phyloP scores from a whole-genome alignment of 2,888 invertebrate species.

The Anthrax anthrax region DNA sequence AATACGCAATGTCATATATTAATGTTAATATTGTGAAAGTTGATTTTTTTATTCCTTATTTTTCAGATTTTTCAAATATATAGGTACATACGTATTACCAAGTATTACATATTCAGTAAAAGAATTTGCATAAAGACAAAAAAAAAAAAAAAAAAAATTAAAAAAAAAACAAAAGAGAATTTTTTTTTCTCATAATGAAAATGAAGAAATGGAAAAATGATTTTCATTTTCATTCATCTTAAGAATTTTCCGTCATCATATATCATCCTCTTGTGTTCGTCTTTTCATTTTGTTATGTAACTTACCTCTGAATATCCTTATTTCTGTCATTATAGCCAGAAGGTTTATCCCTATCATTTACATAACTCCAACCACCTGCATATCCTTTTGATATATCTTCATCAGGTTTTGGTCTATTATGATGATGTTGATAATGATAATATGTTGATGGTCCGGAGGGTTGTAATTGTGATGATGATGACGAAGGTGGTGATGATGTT shows the following conservation, averaged over 20 bases:
- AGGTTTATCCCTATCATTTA: conserved; percentile 18
- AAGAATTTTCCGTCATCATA: too few relatives aligned
- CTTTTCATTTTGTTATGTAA: conserved; percentile 15
- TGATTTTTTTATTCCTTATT: too few relatives aligned
- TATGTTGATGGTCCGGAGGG: conserved; percentile 8
- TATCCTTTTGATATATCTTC: conserved; percentile 13
- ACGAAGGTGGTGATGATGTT: conserved; percentile 11
- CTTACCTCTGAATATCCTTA: conserved; percentile 26
- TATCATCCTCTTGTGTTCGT: too few relatives aligned
- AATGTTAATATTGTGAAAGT: too few relatives aligned
- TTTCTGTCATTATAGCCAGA: conserved; percentile 15
- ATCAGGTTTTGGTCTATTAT: conserved; percentile 4
- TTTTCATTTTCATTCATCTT: too few relatives aligned
- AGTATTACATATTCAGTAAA: not conserved
- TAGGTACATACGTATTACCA: too few relatives aligned
- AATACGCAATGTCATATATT: too few relatives aligned
- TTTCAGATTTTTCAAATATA: too few relatives aligned
- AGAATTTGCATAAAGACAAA: not conserved
- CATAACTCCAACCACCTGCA: conserved; percentile 17
- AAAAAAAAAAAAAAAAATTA: too few relatives aligned
- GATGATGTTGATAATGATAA: conserved; percentile 18
- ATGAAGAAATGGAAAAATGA: too few relatives aligned
- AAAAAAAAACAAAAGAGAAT: not conserved
- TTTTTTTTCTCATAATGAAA: too few relatives aligned
- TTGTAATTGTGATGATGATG: conserved; percentile 9